These are phyloP conservation scores for Ichneumon xanthorius DNA, from an alignment of 2,888 invertebrate species.

Conservation along the genomic window DNA sequence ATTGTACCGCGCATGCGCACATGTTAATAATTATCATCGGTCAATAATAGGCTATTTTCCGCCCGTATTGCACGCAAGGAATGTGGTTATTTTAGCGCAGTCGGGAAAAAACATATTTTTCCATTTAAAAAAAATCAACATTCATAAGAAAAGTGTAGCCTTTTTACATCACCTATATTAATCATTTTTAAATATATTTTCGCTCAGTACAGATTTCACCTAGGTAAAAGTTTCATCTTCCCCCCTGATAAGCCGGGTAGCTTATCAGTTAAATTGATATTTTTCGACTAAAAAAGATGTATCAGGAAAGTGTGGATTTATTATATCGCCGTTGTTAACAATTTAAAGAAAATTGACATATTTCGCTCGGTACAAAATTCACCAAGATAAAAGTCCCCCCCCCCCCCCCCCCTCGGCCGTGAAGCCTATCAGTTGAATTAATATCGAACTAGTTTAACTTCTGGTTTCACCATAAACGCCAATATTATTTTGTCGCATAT, in stretches of 20 bases:
- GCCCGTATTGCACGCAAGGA: no score
- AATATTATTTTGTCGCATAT: conserved; percentile 47
- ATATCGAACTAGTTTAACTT: conserved; percentile 55
- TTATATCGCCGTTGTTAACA: background rate
- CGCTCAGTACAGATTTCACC: background rate
- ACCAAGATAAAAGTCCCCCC: background rate
- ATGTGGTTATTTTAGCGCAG: no score
- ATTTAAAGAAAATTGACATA: background rate
- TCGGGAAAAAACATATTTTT: background rate
- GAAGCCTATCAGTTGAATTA: background rate
- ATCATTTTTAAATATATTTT: background rate
- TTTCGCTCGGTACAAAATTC: background rate
- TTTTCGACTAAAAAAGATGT: background rate
- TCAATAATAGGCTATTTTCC: no score
- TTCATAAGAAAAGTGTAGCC: background rate
- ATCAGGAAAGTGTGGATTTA: background rate
- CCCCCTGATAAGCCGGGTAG: background rate
- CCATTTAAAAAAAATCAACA: background rate
- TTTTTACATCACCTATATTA: background rate
- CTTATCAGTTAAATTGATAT: background rate
- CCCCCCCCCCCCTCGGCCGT: background rate
- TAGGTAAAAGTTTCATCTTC: background rate
- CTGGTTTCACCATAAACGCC: conserved; percentile 65
- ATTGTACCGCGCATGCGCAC: no score
- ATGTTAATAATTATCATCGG: no score